Evolutionary conservation across 2,797 vertebrate species (phyloP).

Genomic region (Sardinella longiceps): DNA sequence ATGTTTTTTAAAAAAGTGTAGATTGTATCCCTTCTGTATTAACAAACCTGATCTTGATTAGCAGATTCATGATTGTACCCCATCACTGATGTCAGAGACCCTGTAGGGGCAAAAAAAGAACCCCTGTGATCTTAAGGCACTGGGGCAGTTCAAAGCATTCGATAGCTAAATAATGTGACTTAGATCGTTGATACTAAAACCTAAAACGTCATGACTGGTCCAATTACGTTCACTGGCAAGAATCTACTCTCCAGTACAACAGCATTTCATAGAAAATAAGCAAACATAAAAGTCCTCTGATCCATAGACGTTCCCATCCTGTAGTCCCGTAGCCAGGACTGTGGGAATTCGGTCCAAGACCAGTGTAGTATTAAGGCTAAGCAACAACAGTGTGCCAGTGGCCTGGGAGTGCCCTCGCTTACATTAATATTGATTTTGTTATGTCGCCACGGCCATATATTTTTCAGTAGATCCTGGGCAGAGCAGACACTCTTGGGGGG

Average conservation of each 20-base stretch:
- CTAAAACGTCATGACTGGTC: not conserved
- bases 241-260: not conserved
- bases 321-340: not conserved
- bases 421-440: slow-evolving; percentile 53
- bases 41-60: not conserved
- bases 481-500: not conserved
- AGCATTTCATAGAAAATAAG: not conserved
- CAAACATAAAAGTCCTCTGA: not conserved
- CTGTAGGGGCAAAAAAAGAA: not conserved
- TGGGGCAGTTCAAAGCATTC: not conserved
- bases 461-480: slow-evolving; percentile 52
- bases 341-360: slow-evolving; percentile 3
- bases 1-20: not conserved
- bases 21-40: not conserved
- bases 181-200: not conserved
- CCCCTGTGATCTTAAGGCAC: not conserved
- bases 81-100: not conserved
- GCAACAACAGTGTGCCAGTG: slow-evolving; percentile 14
- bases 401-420: not conserved
- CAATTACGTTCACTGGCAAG: not conserved
- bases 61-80: not conserved
- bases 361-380: not conserved
- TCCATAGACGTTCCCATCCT: not conserved
- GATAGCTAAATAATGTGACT: not conserved
- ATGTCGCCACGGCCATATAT: slow-evolving; percentile 55